Percentiles rank a stretch among this genome's conserved stretches.
These are phyloP conservation scores for Sternarchorhynchus goeldii DNA, from an alignment of 2,797 vertebrate genomes.

Conservation along the genomic window DNA sequence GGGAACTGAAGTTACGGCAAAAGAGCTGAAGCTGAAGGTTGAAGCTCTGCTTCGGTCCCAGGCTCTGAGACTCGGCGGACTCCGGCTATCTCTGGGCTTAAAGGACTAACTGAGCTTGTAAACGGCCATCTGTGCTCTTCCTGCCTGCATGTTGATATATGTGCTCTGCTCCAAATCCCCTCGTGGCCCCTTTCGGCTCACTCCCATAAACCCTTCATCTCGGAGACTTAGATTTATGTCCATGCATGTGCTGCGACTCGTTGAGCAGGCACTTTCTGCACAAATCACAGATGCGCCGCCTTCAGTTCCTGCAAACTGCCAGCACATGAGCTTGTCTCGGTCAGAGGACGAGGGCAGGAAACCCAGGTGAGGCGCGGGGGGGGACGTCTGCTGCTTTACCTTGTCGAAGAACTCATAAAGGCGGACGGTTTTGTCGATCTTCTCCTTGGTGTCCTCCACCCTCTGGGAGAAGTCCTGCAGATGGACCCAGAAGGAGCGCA, in stretches of 20 bases:
- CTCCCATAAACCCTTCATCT: not conserved
- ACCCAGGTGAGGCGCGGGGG: too few relatives aligned
- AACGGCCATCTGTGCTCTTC: not conserved
- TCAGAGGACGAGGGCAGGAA: not conserved
- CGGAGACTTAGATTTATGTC: not conserved
- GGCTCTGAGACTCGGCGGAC: not conserved
- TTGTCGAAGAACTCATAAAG: constrained; percentile 87
- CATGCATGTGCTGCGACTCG: not conserved
- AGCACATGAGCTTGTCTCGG: not conserved
- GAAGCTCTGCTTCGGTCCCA: not conserved
- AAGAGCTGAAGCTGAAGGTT: not conserved
- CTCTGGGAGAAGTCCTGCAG: constrained; percentile 83
- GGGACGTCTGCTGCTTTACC: constrained; percentile 68
- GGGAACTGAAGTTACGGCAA: not conserved
- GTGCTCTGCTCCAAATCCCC: not conserved
- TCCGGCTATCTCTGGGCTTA: too few relatives aligned
- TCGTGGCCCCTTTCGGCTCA: not conserved
- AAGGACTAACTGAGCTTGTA: not conserved
- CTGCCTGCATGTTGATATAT: constrained; percentile 9
- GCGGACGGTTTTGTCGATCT: constrained; percentile 74
- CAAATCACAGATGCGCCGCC: not conserved
- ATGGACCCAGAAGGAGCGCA: constrained; percentile 76
- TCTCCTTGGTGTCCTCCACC: constrained; percentile 74
- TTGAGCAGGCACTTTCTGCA: not conserved
- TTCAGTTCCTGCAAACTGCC: not conserved